These are phyloP conservation scores for Dryadula phaetusa DNA, from an alignment of 2,888 invertebrate species.

Conservation along the genomic window DNA sequence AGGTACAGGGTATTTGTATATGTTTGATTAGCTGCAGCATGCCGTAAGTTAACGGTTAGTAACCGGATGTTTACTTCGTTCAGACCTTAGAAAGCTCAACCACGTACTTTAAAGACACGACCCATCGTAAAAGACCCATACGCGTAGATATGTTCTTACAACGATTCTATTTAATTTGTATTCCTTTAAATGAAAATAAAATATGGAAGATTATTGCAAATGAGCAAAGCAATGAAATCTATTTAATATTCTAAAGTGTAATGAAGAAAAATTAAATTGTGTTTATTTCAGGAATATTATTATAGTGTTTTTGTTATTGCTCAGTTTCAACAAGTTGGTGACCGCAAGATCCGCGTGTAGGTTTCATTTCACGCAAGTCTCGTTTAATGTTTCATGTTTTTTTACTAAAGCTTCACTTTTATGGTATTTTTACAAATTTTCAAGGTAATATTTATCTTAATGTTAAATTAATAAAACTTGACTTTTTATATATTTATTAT, in stretches of 20 bases:
- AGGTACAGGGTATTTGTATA: conserved; percentile 48
- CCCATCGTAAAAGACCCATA: conserved; percentile 66
- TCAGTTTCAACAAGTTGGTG: conserved; percentile 49
- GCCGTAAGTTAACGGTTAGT: conserved; percentile 68
- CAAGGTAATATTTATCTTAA: conserved; percentile 3
- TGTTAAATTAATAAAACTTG: neutral
- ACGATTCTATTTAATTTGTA: conserved; percentile 72
- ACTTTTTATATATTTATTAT: neutral
- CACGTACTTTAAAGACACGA: conserved; percentile 57
- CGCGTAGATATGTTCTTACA: conserved; percentile 47
- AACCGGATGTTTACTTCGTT: conserved; percentile 75
- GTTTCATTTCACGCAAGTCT: conserved; percentile 63
- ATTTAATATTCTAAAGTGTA: conserved; percentile 56
- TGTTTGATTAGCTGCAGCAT: conserved; percentile 62
- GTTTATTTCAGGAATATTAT: conserved; percentile 29
- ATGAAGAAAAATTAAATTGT: conserved; percentile 31
- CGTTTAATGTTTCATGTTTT: conserved; percentile 63
- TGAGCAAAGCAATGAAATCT: conserved; percentile 48
- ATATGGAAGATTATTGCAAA: conserved; percentile 61
- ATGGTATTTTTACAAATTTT: conserved; percentile 53
- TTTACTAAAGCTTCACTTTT: conserved; percentile 69
- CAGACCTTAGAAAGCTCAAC: conserved; percentile 73
- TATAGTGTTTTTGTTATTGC: conserved; percentile 37
- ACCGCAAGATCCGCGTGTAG: conserved; percentile 67
- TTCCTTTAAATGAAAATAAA: conserved; percentile 59